A percentile compares a stretch with the other conserved stretches of the same genome.
Conservation (phyloP, 30 jellyfish, hydroid and myxozoan species). For the Aurelia aurita region DNA sequence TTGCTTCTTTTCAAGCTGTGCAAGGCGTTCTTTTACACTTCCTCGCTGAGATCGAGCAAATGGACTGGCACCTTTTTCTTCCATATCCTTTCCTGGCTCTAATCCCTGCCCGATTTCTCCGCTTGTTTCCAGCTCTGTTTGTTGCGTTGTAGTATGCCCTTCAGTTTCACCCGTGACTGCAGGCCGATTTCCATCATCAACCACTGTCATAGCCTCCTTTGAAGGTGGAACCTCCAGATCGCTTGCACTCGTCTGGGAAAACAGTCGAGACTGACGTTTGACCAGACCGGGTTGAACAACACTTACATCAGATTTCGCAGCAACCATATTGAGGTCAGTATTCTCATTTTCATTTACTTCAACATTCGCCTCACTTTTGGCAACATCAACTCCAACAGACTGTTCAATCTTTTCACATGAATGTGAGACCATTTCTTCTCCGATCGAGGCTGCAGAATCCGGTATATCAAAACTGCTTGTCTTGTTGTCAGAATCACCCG, state of each 20-base stretch:
- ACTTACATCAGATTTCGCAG: neutral
- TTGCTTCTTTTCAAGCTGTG: constrained; percentile 27
- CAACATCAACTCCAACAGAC: neutral
- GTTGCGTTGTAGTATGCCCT: no score
- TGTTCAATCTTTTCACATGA: neutral
- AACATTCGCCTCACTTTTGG: neutral
- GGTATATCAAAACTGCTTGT: neutral
- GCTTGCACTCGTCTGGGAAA: constrained; percentile 4
- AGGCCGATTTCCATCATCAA: neutral
- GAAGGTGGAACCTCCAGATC: no score
- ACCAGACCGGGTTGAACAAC: constrained; percentile 59
- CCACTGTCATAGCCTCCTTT: no score
- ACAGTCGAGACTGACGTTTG: constrained; percentile 34
- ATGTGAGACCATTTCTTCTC: neutral
- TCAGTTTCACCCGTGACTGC: no score
- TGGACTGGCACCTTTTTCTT: constrained; percentile 9
- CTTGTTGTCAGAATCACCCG: constrained; percentile 6
- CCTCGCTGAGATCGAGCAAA: constrained; percentile 25
- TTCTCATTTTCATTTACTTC: no score
- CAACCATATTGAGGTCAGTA: no score
- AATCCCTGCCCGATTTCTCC: neutral
- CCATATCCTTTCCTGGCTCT: neutral
- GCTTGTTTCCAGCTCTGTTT: neutral
- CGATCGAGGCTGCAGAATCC: neutral
- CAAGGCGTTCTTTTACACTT: constrained; percentile 44